A percentile compares a stretch with the other conserved stretches of the same genome.
Conservation (phyloP, 1,140 invertebrate species). For the Drosophila kepulauana region DNA sequence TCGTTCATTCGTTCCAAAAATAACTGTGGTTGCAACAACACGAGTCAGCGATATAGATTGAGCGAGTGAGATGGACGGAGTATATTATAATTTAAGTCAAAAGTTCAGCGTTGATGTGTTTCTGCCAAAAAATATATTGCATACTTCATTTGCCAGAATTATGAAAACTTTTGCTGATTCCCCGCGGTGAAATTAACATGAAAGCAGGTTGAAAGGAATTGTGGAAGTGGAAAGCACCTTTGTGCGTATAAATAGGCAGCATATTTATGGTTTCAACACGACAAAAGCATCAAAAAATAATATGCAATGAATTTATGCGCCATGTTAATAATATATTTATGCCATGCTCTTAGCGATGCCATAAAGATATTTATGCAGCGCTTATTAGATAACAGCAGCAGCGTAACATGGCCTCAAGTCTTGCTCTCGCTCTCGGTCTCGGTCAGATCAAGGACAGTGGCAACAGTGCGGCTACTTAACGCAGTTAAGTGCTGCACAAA, state of each 20-base stretch:
- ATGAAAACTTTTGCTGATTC: conserved; percentile 2
- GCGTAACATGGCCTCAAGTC: conserved; percentile 37
- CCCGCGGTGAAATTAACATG: not conserved
- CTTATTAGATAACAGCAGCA: conserved; percentile 75
- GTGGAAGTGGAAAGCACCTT: not conserved
- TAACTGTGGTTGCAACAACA: conserved; percentile 39
- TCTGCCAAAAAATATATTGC: conserved; percentile 13
- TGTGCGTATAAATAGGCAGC: not conserved
- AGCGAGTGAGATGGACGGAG: not conserved
- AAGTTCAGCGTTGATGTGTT: conserved; percentile 39
- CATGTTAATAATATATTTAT: conserved; percentile 59
- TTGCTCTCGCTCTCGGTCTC: not conserved
- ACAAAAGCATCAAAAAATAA: conserved; percentile 8
- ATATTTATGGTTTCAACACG: not conserved
- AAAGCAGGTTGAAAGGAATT: not conserved
- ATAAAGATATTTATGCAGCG: conserved; percentile 56
- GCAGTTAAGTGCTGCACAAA: conserved; percentile 72
- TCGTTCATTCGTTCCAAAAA: conserved; percentile 23
- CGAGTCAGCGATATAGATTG: not conserved
- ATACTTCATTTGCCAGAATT: conserved; percentile 7
- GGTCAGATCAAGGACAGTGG: conserved; percentile 19
- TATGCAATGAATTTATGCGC: conserved; percentile 40
- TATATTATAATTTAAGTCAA: conserved; percentile 7
- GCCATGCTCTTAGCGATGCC: conserved; percentile 43
- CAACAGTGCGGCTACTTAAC: conserved; percentile 64